Base-by-base conservation (phyloP, 2,797 vertebrate species). In the Ciconia nigra region DNA sequence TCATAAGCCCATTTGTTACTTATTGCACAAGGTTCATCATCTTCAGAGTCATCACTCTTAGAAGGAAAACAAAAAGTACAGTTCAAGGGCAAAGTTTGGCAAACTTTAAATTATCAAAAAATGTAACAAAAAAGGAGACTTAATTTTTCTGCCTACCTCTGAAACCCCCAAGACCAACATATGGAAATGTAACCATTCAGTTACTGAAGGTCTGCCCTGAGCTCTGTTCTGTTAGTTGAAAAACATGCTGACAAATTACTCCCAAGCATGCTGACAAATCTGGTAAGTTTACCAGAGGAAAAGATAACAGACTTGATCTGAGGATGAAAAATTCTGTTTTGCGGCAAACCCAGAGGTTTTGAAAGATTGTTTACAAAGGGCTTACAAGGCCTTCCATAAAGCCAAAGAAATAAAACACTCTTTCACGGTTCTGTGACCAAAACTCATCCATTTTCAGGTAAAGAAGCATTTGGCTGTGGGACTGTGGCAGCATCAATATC, bases 1-100 rank as follows among this genome's bases (percentile, higher is more conserved):
- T 99, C 98, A 15, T 98, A 99, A 52, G 98, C 97, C 99, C 99
- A 99, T 87, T 98, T 98, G 55, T 97, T 97, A 95, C 99, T 99
- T 97, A 99, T 99, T 42, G 99, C 98, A 46, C 98, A 99, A 25
- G 98, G 98, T 47, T 99, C 99, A 21, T 99, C 98, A 21, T 99
- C 98, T 7, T 98, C 98, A 13, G 97, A 98, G 29, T 98, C 98
- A 9, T 98, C 98, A 31, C 98, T 98, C 99, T 99, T 92, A 59
- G 84, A 89, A 81, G 13, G 10, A 47, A 70, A 96, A 41, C 97
- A 33, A 72, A 51, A 35, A 35, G n/a, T 7, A 35, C 10, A 47
- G 8, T 59, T 89, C 26, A 77, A 65, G 31, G 35, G 13, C 18
- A 79, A 84, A 47, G 33, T 80, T 9, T 65, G 29, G 49, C 35